Evolutionary conservation across 1,140 invertebrate genomes (phyloP), one percentile per base, ranked within the genome.

Genomic region (Anagrus nilaparvatae): DNA sequence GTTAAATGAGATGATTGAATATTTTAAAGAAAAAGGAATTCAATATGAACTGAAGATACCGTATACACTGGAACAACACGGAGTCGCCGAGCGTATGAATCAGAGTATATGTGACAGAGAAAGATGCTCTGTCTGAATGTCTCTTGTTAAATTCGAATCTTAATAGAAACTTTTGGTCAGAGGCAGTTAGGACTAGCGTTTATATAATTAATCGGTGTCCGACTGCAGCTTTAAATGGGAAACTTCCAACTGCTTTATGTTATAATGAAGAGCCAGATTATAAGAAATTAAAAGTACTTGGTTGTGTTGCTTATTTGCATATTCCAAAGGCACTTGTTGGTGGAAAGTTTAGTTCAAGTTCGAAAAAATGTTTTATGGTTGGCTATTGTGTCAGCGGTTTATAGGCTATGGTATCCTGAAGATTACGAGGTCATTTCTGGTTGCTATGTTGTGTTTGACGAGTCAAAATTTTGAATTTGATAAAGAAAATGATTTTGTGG

Each of bases 121-220:
- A 10, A 8, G 44, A 14, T 46, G 28, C 17, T 24, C 43, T 27
- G 18, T 44, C 8, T 16, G 33, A 4, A 20, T 34, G 8, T 36
- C 43, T 13, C 30, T 27, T 10, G 7, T 42, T 3, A 8, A 17
- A 9, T 35, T 41, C 13, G 38, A 14, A 5, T 45, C 33, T 40
- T 59, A 52, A 52, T 48, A 41, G 18, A 52, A 59, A 28, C 47
- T 53, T 13, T 30, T 55, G n/a, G 52, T n/a, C n/a, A n/a, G n/a
- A n/a, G n/a, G n/a, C n/a, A n/a, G n/a, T n/a, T n/a, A n/a, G n/a
- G n/a, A n/a, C 56, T 21, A 53, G 51, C 1, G 47, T 43, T n/a
- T 57, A 58, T 28, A 36, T 59, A 18, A 51, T 54, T 35, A 61
- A 63, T 36, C 19, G 45, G 13, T 40, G 48, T 23, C 48, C 44